A percentile compares a stretch with the other conserved stretches of the same genome.
These are phyloP conservation scores for Phengaris arion DNA, from an alignment of 2,888 invertebrate species.

Conservation along the genomic window DNA sequence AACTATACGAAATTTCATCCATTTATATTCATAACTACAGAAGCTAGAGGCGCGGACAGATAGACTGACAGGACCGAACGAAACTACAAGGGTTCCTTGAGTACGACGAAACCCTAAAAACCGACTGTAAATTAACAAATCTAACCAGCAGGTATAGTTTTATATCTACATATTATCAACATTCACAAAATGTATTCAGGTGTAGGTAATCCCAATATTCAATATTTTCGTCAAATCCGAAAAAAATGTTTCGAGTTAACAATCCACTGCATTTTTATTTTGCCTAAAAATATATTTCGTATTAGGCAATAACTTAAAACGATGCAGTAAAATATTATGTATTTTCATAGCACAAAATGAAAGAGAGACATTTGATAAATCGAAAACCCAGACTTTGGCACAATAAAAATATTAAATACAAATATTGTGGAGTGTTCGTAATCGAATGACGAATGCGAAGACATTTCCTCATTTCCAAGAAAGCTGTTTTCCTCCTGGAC, in stretches of 20 bases:
- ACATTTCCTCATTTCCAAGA: slow-evolving; percentile 48
- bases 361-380: slow-evolving; percentile 33
- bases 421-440: slow-evolving; percentile 70
- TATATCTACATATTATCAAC: background rate
- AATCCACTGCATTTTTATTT: slow-evolving; percentile 24
- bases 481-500: slow-evolving; percentile 51
- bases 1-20: too few species aligned
- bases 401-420: slow-evolving; percentile 73
- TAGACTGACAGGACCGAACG: too few species aligned
- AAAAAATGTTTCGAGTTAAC: slow-evolving; percentile 16
- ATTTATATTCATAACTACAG: too few species aligned
- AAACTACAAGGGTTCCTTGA: too few species aligned
- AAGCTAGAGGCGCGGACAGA: too few species aligned
- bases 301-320: slow-evolving; percentile 25
- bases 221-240: slow-evolving; percentile 15
- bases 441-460: slow-evolving; percentile 63
- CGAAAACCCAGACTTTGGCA: slow-evolving; percentile 44
- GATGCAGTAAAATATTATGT: slow-evolving; percentile 24
- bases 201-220: background rate
- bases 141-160: too few species aligned
- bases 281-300: slow-evolving; percentile 10
- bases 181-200: slow-evolving; percentile 7
- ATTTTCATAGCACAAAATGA: slow-evolving; percentile 30
- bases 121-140: too few species aligned
- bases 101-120: too few species aligned